Conservation (phyloP, 2,113 vertebrate genomes). For the Cryptoleucopteryx plumbea region DNA sequence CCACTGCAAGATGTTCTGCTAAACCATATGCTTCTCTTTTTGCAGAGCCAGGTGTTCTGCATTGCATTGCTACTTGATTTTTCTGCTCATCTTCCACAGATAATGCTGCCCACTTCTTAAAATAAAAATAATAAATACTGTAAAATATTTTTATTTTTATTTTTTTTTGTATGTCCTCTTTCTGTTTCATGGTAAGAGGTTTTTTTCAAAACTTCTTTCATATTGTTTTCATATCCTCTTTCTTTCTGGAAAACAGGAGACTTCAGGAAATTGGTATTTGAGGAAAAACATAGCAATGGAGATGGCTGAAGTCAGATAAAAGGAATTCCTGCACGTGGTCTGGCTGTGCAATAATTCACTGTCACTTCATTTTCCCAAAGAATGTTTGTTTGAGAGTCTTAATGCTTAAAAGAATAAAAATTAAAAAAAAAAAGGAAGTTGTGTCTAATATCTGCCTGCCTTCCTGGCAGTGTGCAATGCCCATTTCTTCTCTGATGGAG, state of each 20-base stretch:
- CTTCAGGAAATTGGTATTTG: slow-evolving; percentile 6
- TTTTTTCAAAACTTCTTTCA: background rate
- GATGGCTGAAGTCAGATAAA: background rate
- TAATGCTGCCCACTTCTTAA: background rate
- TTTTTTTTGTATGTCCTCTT: fast-evolving
- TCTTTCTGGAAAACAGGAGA: background rate
- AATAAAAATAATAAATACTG: background rate
- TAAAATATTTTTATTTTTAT: background rate
- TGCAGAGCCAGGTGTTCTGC: background rate
- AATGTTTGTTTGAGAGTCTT: background rate
- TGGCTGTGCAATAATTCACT: background rate
- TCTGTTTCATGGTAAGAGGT: background rate
- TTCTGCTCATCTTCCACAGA: background rate
- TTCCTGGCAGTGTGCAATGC: background rate
- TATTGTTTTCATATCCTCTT: background rate
- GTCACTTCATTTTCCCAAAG: background rate
- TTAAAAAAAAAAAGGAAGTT: background rate
- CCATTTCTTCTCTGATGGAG: background rate
- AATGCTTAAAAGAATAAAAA: background rate
- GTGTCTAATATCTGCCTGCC: background rate
- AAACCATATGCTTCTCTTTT: background rate
- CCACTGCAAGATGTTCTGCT: background rate
- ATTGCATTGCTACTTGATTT: background rate
- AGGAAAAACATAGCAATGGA: background rate
- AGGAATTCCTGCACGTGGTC: background rate